These are phyloP conservation scores for Enteromius radiatus DNA, from an alignment of 2,797 vertebrate species.

Conservation along the genomic window DNA sequence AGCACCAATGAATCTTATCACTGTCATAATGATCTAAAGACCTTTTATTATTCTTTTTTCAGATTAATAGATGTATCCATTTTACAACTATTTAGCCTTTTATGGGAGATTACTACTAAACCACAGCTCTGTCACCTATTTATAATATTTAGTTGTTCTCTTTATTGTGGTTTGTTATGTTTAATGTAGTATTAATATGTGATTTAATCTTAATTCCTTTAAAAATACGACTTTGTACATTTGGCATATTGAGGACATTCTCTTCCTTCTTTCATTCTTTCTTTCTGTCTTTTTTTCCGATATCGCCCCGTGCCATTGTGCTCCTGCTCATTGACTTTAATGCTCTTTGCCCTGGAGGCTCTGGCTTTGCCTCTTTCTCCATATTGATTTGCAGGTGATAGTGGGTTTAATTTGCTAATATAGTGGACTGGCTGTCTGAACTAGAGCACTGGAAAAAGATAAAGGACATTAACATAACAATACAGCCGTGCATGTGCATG, in stretches of 20 bases:
- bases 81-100: background rate
- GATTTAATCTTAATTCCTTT: background rate
- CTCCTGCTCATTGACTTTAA: slow-evolving; percentile 38
- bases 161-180: background rate
- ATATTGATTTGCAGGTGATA: slow-evolving; percentile 63
- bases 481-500: background rate
- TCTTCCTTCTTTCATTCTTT: background rate
- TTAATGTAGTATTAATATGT: background rate
- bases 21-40: background rate
- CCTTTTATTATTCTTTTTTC: background rate
- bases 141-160: background rate
- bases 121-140: background rate
- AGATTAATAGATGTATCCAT: background rate
- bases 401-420: slow-evolving; percentile 70
- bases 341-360: slow-evolving; percentile 28
- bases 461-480: slow-evolving; percentile 27
- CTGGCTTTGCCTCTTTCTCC: slow-evolving; percentile 38
- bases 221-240: background rate
- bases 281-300: background rate
- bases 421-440: slow-evolving; percentile 18
- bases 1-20: background rate
- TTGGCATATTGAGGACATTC: background rate
- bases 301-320: slow-evolving; percentile 20
- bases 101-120: background rate
- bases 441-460: slow-evolving; percentile 19